Percentiles rank a stretch among this genome's conserved stretches.
These are phyloP conservation scores for Catharus ustulatus DNA, from an alignment of 2,797 vertebrate genomes.

Conservation along the genomic window DNA sequence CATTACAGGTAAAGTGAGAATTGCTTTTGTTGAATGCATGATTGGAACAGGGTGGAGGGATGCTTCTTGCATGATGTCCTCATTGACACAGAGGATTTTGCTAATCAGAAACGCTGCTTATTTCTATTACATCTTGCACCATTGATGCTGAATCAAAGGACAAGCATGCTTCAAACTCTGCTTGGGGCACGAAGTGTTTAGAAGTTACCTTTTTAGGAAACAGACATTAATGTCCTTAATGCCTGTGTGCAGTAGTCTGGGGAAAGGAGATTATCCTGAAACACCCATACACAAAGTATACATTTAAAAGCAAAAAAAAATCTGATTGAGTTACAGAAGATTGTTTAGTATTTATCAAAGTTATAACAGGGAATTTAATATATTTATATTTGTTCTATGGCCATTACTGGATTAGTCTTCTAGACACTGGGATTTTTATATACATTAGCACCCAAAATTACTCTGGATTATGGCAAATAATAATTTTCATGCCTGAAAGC, in stretches of 20 bases:
- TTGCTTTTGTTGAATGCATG: conserved; percentile 78
- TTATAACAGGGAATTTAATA: neutral
- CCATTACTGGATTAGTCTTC: neutral
- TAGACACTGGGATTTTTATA: conserved; percentile 45
- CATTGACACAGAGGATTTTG: conserved; percentile 55
- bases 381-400: conserved; percentile 10
- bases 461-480: neutral
- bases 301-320: neutral
- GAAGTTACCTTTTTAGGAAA: conserved; percentile 50
- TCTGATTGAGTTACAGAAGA: neutral
- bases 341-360: conserved; percentile 35
- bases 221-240: conserved; percentile 20
- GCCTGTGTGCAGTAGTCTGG: neutral
- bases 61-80: conserved; percentile 75
- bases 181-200: conserved; percentile 33
- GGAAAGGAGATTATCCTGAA: neutral
- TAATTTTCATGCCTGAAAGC: neutral
- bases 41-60: conserved; percentile 71
- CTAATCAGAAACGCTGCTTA: conserved; percentile 71
- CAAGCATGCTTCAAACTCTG: conserved; percentile 49
- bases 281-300: neutral
- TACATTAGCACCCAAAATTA: neutral
- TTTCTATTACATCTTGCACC: conserved; percentile 58
- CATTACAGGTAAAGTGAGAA: conserved; percentile 85
- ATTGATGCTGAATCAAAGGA: conserved; percentile 45